Conservation (phyloP, 2,113 vertebrate species). For the cat (Felis catus) region F.catus_Fca126_mat1.0 CM031424.1:36625501-36626000, state of each 20-base stretch:
- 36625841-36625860: neutral
- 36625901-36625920: neutral
- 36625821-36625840: neutral
- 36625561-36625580: neutral
- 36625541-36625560: neutral
- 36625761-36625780: neutral
- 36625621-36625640: neutral
- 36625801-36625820: neutral
- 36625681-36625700: neutral
- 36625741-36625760: neutral
- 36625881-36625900: neutral
- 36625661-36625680: neutral
- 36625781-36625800: neutral
- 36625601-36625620: neutral
- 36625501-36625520: neutral
- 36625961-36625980: neutral
- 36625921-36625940: neutral
- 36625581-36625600: neutral
- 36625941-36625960: neutral
- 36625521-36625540: neutral
- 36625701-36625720: neutral
- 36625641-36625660: neutral
- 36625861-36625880: neutral
- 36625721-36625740: neutral
- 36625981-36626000: neutral